These are phyloP conservation scores for Bradypus variegatus DNA, from an alignment of 2,797 vertebrate species.

Conservation along the genomic window DNA sequence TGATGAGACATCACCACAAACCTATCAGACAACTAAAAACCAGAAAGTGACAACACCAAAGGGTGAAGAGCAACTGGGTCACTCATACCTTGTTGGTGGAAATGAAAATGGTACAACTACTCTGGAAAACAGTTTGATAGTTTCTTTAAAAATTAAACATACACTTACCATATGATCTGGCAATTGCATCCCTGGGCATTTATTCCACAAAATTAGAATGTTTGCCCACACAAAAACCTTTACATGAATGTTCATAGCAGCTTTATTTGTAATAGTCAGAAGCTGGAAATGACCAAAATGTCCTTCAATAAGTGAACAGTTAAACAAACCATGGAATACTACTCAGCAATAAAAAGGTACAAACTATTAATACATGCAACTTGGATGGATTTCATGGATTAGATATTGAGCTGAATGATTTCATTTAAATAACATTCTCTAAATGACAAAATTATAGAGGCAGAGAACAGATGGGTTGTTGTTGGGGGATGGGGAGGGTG, in stretches of 20 bases:
- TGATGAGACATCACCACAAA: rapidly evolving
- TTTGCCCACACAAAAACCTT: neutral
- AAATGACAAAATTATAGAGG: neutral
- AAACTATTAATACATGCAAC: no score
- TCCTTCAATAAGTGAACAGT: no score
- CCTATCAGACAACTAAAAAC: neutral
- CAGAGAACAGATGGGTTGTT: neutral
- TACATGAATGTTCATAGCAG: neutral
- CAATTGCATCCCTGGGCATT: neutral
- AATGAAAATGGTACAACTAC: neutral
- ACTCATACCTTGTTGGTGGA: neutral
- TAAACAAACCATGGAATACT: neutral
- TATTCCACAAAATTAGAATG: neutral
- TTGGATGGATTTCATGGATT: neutral
- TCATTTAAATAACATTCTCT: no score
- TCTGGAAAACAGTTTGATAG: neutral
- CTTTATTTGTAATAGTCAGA: neutral
- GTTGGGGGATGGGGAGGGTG: neutral
- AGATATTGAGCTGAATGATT: rapidly evolving
- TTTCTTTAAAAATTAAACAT: neutral
- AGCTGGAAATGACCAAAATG: neutral
- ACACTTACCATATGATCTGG: neutral
- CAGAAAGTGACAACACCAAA: neutral
- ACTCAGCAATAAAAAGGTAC: neutral
- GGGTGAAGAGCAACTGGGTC: neutral